Evolutionary conservation across 2,888 invertebrate species (phyloP).

Genomic region (Hyposoter dolosus): DNA sequence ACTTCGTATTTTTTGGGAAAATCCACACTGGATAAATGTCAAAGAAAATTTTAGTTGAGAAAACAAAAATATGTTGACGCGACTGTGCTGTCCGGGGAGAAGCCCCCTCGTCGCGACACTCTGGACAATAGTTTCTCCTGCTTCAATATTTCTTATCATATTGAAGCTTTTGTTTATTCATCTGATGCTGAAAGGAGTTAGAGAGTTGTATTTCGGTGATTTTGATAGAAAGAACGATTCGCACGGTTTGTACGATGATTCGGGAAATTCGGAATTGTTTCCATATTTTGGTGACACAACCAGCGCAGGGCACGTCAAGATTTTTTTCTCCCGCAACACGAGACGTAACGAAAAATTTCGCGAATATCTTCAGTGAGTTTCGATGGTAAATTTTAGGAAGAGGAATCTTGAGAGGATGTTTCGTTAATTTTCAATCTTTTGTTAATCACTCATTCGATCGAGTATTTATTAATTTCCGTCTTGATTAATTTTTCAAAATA

Average conservation of each 20-base stretch:
- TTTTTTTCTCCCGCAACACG: slow-evolving; percentile 36
- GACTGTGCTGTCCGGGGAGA: slow-evolving; percentile 63
- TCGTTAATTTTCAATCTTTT: not conserved
- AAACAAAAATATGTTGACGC: slow-evolving; percentile 64
- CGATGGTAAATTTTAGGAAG: not conserved
- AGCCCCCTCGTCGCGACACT: slow-evolving; percentile 55
- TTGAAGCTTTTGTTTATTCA: slow-evolving; percentile 72
- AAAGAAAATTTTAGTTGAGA: slow-evolving; percentile 20
- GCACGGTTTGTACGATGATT: slow-evolving; percentile 9
- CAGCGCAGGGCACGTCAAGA: slow-evolving; percentile 39
- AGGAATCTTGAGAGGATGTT: slow-evolving; percentile 1
- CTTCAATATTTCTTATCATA: slow-evolving; percentile 69
- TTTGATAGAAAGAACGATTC: slow-evolving; percentile 52
- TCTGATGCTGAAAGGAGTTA: slow-evolving; percentile 72
- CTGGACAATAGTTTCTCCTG: slow-evolving; percentile 71
- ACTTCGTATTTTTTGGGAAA: slow-evolving; percentile 3
- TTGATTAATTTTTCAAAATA: slow-evolving; percentile 32
- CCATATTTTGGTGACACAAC: slow-evolving; percentile 35
- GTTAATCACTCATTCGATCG: no score
- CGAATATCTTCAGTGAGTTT: slow-evolving; percentile 49
- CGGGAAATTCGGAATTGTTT: slow-evolving; percentile 1
- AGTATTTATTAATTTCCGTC: not conserved
- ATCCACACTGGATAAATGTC: slow-evolving; percentile 5
- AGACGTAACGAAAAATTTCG: slow-evolving; percentile 25
- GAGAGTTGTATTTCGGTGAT: slow-evolving; percentile 75